Percentiles rank a stretch among this genome's conserved stretches.
Evolutionary conservation across 1,140 invertebrate species (phyloP).

Genomic region (Phenacoccus solenopsis): DNA sequence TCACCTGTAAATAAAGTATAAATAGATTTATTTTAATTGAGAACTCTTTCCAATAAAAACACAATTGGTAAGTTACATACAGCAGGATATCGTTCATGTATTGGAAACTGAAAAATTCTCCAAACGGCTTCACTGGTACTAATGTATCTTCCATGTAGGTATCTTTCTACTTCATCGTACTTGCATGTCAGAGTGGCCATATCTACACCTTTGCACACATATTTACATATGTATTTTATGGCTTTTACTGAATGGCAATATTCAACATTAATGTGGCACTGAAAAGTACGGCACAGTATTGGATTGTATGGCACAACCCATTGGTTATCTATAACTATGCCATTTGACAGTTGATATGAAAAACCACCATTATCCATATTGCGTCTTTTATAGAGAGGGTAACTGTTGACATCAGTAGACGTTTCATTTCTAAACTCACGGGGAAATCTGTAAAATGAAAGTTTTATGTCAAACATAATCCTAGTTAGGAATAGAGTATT

Average conservation of each 20-base stretch:
- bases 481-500: no score
- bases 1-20: no score
- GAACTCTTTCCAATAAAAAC: no score
- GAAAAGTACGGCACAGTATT: constrained; percentile 29
- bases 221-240: constrained; percentile 37
- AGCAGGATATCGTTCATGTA: constrained; percentile 32
- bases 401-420: constrained; percentile 33
- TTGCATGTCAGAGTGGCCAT: constrained; percentile 20
- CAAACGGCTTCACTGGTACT: constrained; percentile 32
- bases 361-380: constrained; percentile 21
- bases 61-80: no score
- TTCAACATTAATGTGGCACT: constrained; percentile 33
- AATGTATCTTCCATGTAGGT: constrained; percentile 32
- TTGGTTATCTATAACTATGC: constrained; percentile 33
- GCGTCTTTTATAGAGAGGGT: constrained; percentile 33
- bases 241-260: constrained; percentile 33
- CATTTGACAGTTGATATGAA: constrained; percentile 25
- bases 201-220: constrained; percentile 33
- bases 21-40: no score
- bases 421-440: constrained; percentile 28
- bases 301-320: constrained; percentile 34
- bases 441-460: constrained; percentile 29
- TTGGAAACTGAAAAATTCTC: constrained; percentile 32
- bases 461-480: no score
- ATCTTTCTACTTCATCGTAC: constrained; percentile 33